phyloP scores from a whole-genome alignment of 1,140 invertebrate genomes.

The Doryteuthis pealeii region DNA sequence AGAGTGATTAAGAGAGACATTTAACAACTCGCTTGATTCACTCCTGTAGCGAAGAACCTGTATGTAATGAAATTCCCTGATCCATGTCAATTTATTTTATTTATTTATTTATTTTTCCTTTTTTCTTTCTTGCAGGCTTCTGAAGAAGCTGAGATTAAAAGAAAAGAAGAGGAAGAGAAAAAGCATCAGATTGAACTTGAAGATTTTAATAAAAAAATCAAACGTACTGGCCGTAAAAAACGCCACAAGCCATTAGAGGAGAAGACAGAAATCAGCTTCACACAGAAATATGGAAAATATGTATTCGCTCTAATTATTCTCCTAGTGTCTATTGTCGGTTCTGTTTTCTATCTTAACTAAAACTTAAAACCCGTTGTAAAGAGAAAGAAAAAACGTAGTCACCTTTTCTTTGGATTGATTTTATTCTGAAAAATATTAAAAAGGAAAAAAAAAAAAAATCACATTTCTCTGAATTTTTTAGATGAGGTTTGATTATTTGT shows the following conservation, averaged over 20 bases:
- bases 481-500: too few species aligned
- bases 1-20: too few species aligned
- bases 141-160: conserved; percentile 40
- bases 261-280: conserved; percentile 25
- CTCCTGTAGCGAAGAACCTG: too few species aligned
- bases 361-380: too few species aligned
- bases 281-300: conserved; percentile 30
- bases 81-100: conserved; percentile 5
- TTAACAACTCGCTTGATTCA: too few species aligned
- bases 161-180: conserved; percentile 44
- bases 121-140: conserved; percentile 31
- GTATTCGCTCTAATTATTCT: conserved; percentile 27
- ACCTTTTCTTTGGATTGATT: too few species aligned
- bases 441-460: too few species aligned
- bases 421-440: too few species aligned
- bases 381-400: too few species aligned
- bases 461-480: too few species aligned
- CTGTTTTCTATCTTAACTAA: background rate
- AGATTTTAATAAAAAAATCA: conserved; percentile 51
- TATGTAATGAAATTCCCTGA: too few species aligned
- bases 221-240: conserved; percentile 42
- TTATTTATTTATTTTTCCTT: background rate
- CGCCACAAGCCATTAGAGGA: conserved; percentile 40
- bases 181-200: conserved; percentile 49
- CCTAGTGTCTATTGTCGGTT: conserved; percentile 27